Evolutionary conservation across 2,113 vertebrate species (phyloP).

Genomic region (Sander vitreus): DNA sequence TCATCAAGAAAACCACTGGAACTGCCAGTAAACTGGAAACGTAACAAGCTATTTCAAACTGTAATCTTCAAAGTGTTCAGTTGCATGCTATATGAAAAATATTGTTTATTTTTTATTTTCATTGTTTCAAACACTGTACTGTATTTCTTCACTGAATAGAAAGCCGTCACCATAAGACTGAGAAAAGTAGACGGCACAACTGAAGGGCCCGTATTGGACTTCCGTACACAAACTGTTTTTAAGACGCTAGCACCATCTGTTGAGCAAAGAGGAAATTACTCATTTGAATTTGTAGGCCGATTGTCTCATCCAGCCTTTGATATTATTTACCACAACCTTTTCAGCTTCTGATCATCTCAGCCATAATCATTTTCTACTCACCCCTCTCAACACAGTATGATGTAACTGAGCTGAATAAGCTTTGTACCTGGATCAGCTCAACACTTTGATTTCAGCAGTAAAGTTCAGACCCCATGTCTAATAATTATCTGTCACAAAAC

Average conservation of each 20-base stretch:
- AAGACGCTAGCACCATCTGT: conserved; percentile 61
- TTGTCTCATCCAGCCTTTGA: conserved; percentile 45
- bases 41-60: not conserved
- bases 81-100: conserved; percentile 2
- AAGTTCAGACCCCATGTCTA: not conserved
- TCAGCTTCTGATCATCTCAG: not conserved
- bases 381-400: not conserved
- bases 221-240: conserved; percentile 8
- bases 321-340: not conserved
- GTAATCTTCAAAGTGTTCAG: not conserved
- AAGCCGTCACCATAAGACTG: not conserved
- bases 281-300: conserved; percentile 13
- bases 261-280: conserved; percentile 53
- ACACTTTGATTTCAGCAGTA: conserved; percentile 4
- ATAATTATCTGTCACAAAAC: conserved; percentile 9
- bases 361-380: not conserved
- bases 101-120: not conserved
- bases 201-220: not conserved
- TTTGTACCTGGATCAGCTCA: not conserved
- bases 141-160: not conserved
- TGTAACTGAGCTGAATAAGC: not conserved
- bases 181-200: not conserved
- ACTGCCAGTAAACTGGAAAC: conserved; percentile 10
- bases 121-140: conserved; percentile 1
- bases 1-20: not conserved